phyloP scores from a whole-genome alignment of 2,888 invertebrate genomes.

The Dyspetes luteomarginatus region DNA sequence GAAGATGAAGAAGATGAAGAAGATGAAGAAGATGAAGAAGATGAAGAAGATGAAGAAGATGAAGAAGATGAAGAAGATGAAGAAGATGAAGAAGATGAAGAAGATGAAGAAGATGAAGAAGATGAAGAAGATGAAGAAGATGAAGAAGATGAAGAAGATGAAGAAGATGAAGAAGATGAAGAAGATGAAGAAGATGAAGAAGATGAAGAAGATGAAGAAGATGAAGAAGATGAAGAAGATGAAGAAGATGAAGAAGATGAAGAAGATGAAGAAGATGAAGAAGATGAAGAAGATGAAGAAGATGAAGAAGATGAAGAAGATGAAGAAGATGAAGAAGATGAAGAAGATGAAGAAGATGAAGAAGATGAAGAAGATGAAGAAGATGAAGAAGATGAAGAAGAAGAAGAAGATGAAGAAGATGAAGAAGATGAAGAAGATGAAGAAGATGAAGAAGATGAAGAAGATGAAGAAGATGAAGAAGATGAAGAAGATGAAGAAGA shows the following conservation, averaged over 20 bases:
- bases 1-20: background rate
- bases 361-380: background rate
- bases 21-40: background rate
- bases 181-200: slow-evolving; percentile 19
- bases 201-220: slow-evolving; percentile 25
- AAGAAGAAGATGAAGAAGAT: slow-evolving; percentile 4
- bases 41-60: background rate
- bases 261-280: no score
- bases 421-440: background rate
- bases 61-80: background rate
- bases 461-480: slow-evolving; percentile 35
- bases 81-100: background rate
- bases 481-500: slow-evolving; percentile 7
- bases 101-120: background rate
- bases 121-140: background rate
- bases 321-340: slow-evolving; percentile 11
- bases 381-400: no score
- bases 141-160: slow-evolving; percentile 4
- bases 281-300: background rate
- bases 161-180: background rate
- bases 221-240: slow-evolving; percentile 30
- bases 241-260: background rate
- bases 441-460: slow-evolving; percentile 15
- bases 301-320: slow-evolving; percentile 19
- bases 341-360: slow-evolving; percentile 29